These are phyloP conservation scores for Drosophila suboccidentalis DNA, from an alignment of 2,888 invertebrate species.

Conservation along the genomic window DNA sequence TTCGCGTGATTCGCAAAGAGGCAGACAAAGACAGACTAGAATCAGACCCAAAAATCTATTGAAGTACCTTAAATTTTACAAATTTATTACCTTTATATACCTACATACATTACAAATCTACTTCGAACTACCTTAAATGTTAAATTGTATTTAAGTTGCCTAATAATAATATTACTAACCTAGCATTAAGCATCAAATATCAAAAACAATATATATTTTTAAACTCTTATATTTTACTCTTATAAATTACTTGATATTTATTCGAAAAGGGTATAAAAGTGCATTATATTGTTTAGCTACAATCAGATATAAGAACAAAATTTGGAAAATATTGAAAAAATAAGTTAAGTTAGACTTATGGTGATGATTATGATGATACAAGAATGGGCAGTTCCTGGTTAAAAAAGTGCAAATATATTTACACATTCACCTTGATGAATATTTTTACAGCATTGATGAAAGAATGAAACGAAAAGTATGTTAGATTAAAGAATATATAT, in stretches of 20 bases:
- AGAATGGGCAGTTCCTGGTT: conserved; percentile 76
- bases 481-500: conserved; percentile 19
- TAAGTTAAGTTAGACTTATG: conserved; percentile 16
- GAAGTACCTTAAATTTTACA: conserved; percentile 49
- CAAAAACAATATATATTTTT: conserved; percentile 19
- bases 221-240: conserved; percentile 19
- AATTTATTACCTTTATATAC: conserved; percentile 31
- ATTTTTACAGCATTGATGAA: conserved; percentile 45
- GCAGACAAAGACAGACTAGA: conserved; percentile 46
- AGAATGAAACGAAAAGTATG: conserved; percentile 24
- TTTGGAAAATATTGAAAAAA: background rate
- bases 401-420: conserved; percentile 80
- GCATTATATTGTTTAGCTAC: conserved; percentile 37
- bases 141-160: conserved; percentile 21
- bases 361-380: conserved; percentile 1
- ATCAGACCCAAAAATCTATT: conserved; percentile 19
- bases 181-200: conserved; percentile 19
- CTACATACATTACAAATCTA: background rate
- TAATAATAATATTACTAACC: conserved; percentile 5
- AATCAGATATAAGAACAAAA: background rate
- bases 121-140: conserved; percentile 20
- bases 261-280: conserved; percentile 32
- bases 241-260: conserved; percentile 28
- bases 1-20: conserved; percentile 17
- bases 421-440: conserved; percentile 49